phyloP scores from a whole-genome alignment of 2,888 invertebrate genomes.

The Seira sanloemensis region DNA sequence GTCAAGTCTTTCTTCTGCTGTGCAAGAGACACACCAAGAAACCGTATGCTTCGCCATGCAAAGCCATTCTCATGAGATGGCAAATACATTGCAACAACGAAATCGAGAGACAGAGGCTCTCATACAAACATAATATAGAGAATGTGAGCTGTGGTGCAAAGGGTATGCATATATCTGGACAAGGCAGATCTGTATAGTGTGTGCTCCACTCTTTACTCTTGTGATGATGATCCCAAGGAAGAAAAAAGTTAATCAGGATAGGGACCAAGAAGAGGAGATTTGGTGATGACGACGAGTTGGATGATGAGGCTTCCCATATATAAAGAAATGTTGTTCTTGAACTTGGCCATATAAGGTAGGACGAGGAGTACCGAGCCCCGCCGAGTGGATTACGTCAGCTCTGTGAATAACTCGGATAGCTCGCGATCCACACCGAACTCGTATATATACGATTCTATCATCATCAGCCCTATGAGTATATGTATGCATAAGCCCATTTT shows the following conservation, averaged over 20 bases:
- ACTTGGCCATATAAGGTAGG: slow-evolving; percentile 74
- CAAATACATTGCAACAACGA: no score
- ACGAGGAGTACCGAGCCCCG: slow-evolving; percentile 74
- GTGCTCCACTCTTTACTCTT: not conserved
- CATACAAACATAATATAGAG: no score
- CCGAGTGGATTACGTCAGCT: slow-evolving; percentile 74
- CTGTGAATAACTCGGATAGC: slow-evolving; percentile 73
- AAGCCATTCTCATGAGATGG: no score
- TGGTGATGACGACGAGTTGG: slow-evolving; percentile 4
- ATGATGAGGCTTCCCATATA: slow-evolving; percentile 66
- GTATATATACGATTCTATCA: not conserved
- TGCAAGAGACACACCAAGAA: no score
- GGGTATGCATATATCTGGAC: not conserved
- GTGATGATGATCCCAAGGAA: not conserved
- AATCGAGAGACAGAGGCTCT: no score
- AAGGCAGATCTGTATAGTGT: not conserved
- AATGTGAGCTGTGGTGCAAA: no score
- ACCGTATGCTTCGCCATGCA: no score
- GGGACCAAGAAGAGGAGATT: not conserved
- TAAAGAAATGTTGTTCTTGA: slow-evolving; percentile 72
- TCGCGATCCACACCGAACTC: slow-evolving; percentile 34
- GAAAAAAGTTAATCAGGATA: not conserved
- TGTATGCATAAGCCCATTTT: not conserved
- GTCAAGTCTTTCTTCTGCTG: not conserved
- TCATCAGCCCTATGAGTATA: slow-evolving; percentile 14